Evolutionary conservation across 2,113 vertebrate species (phyloP).

Genomic region (Formicarius rufipectus): DNA sequence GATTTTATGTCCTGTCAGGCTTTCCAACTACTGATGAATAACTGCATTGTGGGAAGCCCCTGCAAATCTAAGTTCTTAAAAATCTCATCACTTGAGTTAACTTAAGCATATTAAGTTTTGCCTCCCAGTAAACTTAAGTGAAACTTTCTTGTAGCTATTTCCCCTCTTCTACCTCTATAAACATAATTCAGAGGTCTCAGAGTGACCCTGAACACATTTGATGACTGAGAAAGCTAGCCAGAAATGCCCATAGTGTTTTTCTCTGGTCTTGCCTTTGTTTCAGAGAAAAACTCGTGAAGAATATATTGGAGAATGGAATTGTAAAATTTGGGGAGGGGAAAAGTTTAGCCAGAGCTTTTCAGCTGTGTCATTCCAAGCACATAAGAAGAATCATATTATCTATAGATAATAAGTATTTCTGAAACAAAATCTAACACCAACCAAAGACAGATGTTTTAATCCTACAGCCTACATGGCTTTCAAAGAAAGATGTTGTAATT

Average conservation of each 20-base stretch:
- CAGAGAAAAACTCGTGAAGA: neutral
- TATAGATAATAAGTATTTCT: neutral
- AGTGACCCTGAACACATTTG: neutral
- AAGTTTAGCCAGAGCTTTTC: neutral
- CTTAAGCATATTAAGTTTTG: neutral
- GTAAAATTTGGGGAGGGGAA: neutral
- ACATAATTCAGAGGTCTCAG: neutral
- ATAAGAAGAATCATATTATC: neutral
- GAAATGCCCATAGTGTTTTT: neutral
- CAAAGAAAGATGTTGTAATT: neutral
- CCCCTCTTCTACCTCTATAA: neutral
- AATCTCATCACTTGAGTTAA: no score
- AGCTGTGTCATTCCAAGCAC: neutral
- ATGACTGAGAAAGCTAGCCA: neutral
- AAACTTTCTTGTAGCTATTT: neutral
- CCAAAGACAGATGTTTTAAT: neutral
- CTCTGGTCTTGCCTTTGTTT: neutral
- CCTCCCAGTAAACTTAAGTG: neutral
- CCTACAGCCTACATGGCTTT: neutral
- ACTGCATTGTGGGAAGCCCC: neutral
- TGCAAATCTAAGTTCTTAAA: neutral
- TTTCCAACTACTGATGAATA: neutral
- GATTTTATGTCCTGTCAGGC: neutral
- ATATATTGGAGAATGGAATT: neutral
- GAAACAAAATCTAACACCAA: neutral